Evolutionary conservation across 2,888 invertebrate genomes (phyloP).

Genomic region (Cheilosia scutellata): DNA sequence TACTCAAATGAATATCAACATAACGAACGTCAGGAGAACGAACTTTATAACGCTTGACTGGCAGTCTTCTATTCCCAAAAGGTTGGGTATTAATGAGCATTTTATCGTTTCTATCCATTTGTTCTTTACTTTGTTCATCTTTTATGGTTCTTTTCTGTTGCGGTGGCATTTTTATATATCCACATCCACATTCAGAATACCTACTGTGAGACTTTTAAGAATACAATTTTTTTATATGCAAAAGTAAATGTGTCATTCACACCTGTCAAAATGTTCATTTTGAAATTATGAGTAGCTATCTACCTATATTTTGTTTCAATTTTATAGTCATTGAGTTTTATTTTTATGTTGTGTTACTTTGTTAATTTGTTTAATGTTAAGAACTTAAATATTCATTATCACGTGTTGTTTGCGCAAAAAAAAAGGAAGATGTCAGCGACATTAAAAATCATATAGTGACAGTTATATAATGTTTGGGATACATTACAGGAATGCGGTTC

Average conservation of each 20-base stretch:
- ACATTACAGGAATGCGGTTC: too few relatives aligned
- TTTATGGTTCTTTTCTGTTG: not conserved
- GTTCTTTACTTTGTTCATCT: slow-evolving; percentile 37
- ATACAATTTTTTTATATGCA: slow-evolving; percentile 3
- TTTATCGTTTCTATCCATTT: slow-evolving; percentile 57
- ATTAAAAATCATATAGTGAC: not conserved
- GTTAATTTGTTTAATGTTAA: slow-evolving; percentile 1
- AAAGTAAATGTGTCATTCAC: slow-evolving; percentile 29
- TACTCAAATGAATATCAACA: slow-evolving; percentile 16
- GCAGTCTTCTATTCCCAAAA: slow-evolving; percentile 54
- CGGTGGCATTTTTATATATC: not conserved
- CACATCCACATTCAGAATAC: not conserved
- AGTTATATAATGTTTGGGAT: not conserved
- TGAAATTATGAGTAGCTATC: not conserved
- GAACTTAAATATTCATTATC: not conserved
- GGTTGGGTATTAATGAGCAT: slow-evolving; percentile 56
- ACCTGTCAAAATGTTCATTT: slow-evolving; percentile 22
- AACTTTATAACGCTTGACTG: slow-evolving; percentile 50
- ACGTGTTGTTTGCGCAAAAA: not conserved
- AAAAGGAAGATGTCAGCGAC: not conserved
- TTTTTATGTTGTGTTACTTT: not conserved
- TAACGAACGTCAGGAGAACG: slow-evolving; percentile 14
- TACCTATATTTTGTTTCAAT: not conserved
- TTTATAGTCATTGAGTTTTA: not conserved
- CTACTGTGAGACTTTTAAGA: not conserved